These are phyloP conservation scores for Ctenodactylus gundi DNA, from an alignment of 2,113 vertebrate genomes.

Conservation along the genomic window DNA sequence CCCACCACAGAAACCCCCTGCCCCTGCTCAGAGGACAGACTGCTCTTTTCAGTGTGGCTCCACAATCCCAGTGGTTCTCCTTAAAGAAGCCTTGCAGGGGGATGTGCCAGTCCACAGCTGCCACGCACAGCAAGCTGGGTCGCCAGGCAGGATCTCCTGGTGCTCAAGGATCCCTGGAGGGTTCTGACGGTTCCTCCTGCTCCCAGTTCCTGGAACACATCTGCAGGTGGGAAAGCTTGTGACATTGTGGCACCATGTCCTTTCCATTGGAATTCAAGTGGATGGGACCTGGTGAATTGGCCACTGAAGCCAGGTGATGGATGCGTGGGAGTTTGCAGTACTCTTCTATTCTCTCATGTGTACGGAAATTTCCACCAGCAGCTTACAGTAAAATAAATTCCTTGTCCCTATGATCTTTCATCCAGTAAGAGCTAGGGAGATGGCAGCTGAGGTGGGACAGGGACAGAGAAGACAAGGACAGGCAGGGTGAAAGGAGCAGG, in stretches of 20 bases:
- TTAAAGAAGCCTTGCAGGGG: background rate
- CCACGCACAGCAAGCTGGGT: background rate
- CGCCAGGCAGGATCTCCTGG: background rate
- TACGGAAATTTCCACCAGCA: background rate
- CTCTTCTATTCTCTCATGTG: background rate
- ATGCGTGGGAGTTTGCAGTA: accelerated
- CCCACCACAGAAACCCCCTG: background rate
- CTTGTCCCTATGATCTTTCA: background rate
- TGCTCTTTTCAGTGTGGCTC: background rate
- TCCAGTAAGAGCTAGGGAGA: background rate
- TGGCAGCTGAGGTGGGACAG: background rate
- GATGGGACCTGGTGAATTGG: accelerated
- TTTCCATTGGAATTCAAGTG: background rate
- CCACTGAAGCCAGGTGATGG: accelerated
- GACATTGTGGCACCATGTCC: accelerated
- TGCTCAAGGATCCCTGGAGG: background rate
- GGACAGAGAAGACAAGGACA: background rate
- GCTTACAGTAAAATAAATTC: background rate
- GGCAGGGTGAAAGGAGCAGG: background rate
- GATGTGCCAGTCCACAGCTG: accelerated
- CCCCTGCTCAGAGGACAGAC: background rate
- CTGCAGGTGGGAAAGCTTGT: background rate
- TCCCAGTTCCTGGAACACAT: accelerated
- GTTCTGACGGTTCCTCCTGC: background rate
- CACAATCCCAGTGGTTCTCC: background rate